Base-by-base conservation (phyloP, 2,888 invertebrate genomes). In the Mylabris sibirica region DNA sequence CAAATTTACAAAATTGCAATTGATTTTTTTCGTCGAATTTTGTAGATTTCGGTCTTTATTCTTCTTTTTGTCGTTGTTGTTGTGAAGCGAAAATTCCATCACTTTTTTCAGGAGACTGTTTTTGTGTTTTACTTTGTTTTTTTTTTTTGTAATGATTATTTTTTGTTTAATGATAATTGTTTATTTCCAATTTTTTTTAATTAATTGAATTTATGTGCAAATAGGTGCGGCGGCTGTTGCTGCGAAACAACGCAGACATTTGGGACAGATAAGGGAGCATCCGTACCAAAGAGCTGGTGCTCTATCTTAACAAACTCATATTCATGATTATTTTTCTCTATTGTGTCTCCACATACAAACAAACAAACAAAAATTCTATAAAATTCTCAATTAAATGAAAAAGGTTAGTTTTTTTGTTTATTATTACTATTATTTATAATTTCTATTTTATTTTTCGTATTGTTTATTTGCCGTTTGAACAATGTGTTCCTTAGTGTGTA, bases 261-360 rank as follows among this genome's bases (percentile, higher is more conserved):
- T 94, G 88, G 91, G 93, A 89, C 92, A 94, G 87, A 90, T 93
- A 88, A 91, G 97, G 91, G 96, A 97, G 89, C 97, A 97, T 92
- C 97, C 97, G 88, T 97, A 97, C 92, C 96, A 96, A 91, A 95
- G 97, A 91, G 94, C 95, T 89, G 92, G 92, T 88, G 92, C 93
- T 93, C 90, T 92, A 89, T 88, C 88, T 85, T 87, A 88, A 85
- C n/a, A 75, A 57, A 65, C 64, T 69, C 30, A 30, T 30, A 30
- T 30, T 30, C 30, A 30, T 30, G 30, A 30, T 30, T 30, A 30
- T 6, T 30, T 30, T 30, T 30, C 30, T 30, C 30, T 30, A 30
- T 30, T 30, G 30, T 30, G 30, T 30, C 30, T 30, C 30, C 30
- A 30, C 30, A 30, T 6, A 30, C 30, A 30, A 30, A 44, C n/a